Percentiles rank a stretch among this genome's conserved stretches.
Evolutionary conservation across 2,888 invertebrate genomes (phyloP).

Genomic region (Gordius sp.): DNA sequence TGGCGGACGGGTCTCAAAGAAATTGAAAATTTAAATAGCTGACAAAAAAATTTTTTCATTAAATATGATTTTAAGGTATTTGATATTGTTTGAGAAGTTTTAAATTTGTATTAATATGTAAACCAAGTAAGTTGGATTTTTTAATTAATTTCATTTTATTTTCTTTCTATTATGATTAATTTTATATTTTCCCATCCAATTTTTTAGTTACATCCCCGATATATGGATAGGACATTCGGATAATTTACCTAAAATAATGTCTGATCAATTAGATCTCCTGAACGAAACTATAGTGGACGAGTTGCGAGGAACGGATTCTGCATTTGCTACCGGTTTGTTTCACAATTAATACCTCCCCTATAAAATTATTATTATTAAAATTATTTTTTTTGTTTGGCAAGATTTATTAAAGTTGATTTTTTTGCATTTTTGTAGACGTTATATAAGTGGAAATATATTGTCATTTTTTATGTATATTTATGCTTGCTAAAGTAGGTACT

Average conservation of each 20-base stretch:
- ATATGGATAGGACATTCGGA: slow-evolving; percentile 24
- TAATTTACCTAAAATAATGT: slow-evolving; percentile 18
- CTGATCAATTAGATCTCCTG: neutral
- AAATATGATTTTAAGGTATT: no score
- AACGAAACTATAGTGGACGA: neutral
- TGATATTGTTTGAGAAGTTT: no score
- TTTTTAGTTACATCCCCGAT: slow-evolving; percentile 29
- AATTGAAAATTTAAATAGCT: no score
- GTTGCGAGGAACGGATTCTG: neutral
- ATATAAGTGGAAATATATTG: no score
- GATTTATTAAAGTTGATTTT: neutral
- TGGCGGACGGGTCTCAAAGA: no score
- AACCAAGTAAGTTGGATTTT: no score
- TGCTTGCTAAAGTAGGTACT: no score
- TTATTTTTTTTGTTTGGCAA: neutral
- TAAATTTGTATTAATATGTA: no score
- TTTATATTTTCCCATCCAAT: slow-evolving; percentile 14
- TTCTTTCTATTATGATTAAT: neutral
- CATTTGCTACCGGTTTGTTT: neutral
- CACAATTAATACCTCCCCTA: neutral
- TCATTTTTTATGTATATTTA: no score
- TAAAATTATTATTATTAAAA: neutral
- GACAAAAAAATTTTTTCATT: no score
- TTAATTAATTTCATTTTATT: neutral
- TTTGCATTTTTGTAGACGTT: no score